These are phyloP conservation scores for Amphilophus citrinellus DNA, from an alignment of 2,113 vertebrate genomes.

Conservation along the genomic window DNA sequence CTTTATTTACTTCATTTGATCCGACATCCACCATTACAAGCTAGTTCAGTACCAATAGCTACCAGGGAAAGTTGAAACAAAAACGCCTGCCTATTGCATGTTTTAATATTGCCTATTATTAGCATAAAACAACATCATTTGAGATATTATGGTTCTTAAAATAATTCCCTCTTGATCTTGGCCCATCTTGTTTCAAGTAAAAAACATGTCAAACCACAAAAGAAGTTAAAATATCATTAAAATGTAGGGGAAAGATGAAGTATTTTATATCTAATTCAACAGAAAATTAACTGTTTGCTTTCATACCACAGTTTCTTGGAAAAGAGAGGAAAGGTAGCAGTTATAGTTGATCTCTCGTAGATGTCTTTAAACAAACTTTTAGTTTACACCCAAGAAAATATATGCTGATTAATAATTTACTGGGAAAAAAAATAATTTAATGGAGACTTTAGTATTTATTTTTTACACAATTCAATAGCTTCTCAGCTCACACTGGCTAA, in stretches of 20 bases:
- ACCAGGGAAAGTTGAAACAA: neutral
- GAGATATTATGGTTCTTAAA: neutral
- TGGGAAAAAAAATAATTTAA: neutral
- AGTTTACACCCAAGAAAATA: neutral
- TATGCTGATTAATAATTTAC: neutral
- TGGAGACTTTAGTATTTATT: neutral
- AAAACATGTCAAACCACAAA: neutral
- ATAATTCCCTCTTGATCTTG: neutral
- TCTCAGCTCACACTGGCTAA: neutral
- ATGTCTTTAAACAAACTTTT: neutral
- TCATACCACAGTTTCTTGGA: neutral
- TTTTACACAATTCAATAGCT: neutral
- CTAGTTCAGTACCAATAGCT: neutral
- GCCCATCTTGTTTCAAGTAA: neutral
- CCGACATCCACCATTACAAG: neutral
- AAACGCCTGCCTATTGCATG: neutral
- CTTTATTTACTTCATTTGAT: neutral
- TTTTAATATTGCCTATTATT: neutral
- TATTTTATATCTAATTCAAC: neutral
- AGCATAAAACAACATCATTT: neutral
- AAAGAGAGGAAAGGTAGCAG: neutral
- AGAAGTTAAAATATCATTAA: constrained; percentile 4
- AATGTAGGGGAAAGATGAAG: neutral
- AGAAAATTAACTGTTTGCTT: neutral
- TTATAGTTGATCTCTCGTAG: neutral